Base-by-base conservation (phyloP, 2,797 vertebrate genomes). In the Lithobates sylvaticus region DNA sequence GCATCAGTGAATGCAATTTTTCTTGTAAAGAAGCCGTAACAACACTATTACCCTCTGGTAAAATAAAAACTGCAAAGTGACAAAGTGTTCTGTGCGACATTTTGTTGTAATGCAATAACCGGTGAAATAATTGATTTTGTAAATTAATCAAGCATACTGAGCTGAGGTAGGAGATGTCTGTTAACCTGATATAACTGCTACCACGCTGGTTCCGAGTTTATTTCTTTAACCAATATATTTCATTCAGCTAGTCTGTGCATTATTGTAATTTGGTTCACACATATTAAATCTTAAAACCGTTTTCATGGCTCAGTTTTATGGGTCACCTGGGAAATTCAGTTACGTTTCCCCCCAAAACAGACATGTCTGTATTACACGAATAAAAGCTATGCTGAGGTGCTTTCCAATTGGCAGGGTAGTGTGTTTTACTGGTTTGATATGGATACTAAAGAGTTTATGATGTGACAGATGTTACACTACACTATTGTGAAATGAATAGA, bases 401-500 rank as follows among this genome's bases (percentile, higher is more conserved):
- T 90, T 94, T 94, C 95, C 94, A 95, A 95, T 93, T 95, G 94
- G 94, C 94, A 94, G 90, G 88, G 75, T 93, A 95, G 91, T 93
- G 89, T 94, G 94, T 95, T 95, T 95, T 95, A 93, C 93, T 94
- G 94, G 94, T 95, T 95, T 95, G 94, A 95, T 95, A 95, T 93
- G 93, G 93, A 94, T 95, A 94, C 94, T 95, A 95, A 96, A 96
- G 95, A 96, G 94, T 95, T 96, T 96, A 96, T 95, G 96, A 96
- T 96, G 96, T 97, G 97, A 97, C 98, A 98, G 97, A 98, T 98
- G 97, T 97, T 97, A 96, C 95, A 96, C 96, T 97, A 96, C 97
- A 96, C 95, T 95, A 96, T 95, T 96, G 95, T 96, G 96, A 97
- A 98, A 99, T 98, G 97, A 99, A 99, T 99, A 99, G 97, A 99